phyloP scores from a whole-genome alignment of 2,888 invertebrate genomes.

The Calameuta pallipes region DNA sequence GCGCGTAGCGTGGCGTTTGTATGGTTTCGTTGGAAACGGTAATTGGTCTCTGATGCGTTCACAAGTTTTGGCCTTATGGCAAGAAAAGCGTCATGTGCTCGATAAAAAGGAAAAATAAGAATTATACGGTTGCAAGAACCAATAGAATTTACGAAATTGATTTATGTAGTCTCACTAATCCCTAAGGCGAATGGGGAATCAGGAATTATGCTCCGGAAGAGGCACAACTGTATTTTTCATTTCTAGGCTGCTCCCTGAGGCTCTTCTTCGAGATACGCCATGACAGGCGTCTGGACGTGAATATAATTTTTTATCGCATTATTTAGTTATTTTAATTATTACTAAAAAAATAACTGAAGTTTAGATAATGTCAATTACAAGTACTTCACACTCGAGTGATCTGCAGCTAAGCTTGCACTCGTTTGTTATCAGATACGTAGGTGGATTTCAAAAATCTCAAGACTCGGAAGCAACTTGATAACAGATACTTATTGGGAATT shows the following conservation, averaged over 20 bases:
- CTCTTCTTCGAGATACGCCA: background rate
- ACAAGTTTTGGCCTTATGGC: background rate
- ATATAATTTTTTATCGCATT: background rate
- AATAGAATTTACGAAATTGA: background rate
- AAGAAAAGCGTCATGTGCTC: background rate
- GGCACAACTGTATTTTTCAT: background rate
- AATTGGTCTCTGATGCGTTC: conserved; percentile 5
- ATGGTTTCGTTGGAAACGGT: conserved; percentile 44
- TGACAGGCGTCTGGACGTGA: background rate
- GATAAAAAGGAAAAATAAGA: background rate
- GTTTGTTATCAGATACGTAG: background rate
- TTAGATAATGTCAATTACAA: background rate
- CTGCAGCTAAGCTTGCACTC: background rate
- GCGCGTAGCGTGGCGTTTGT: conserved; percentile 42
- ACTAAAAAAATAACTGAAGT: background rate
- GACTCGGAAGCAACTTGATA: background rate
- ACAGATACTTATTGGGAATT: background rate
- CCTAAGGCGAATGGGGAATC: background rate
- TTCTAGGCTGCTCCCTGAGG: background rate
- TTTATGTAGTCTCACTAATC: background rate
- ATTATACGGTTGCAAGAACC: background rate
- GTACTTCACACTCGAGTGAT: background rate
- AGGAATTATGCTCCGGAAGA: background rate
- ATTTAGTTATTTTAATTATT: background rate
- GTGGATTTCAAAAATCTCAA: background rate